These are phyloP conservation scores for Eunapius fragilis DNA, from an alignment of 37 sponge, comb jelly and placozoan genomes.

Conservation along the genomic window DNA sequence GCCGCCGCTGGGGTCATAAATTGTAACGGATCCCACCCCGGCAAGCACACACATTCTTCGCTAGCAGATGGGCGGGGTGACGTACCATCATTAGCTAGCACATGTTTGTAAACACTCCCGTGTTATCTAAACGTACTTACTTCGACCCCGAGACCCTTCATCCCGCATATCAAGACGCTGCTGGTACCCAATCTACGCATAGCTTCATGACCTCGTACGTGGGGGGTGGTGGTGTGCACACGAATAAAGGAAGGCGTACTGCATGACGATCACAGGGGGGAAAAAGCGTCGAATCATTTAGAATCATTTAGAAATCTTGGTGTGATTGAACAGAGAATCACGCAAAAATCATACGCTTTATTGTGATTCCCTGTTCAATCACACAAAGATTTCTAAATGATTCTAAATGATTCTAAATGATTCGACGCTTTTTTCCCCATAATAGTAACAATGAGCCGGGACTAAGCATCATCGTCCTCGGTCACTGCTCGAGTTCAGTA, in stretches of 20 bases:
- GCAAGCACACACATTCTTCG: slow-evolving; percentile 93
- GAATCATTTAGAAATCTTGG: no score
- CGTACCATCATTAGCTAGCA: not conserved
- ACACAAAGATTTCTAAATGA: no score
- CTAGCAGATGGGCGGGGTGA: slow-evolving; percentile 30
- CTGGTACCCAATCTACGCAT: slow-evolving; percentile 87
- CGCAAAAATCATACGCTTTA: no score
- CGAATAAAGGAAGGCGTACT: not conserved
- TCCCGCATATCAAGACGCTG: slow-evolving; percentile 94
- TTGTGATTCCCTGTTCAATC: no score
- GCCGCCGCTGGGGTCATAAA: no score
- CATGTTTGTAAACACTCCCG: not conserved
- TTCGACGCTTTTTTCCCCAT: no score
- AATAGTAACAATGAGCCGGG: no score
- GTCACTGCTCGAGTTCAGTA: no score
- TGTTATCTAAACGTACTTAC: slow-evolving; percentile 55
- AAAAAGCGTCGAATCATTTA: no score
- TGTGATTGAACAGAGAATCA: no score
- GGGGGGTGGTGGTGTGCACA: slow-evolving; percentile 14
- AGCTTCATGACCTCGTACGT: slow-evolving; percentile 97
- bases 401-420: no score
- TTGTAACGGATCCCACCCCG: slow-evolving; percentile 92
- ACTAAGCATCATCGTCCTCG: no score
- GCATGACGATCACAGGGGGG: not conserved
- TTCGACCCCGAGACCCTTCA: slow-evolving; percentile 97